Evolutionary conservation across 1,140 invertebrate species (phyloP), one percentile per base, ranked within the genome.

Genomic region (Drosophila cardini): DNA sequence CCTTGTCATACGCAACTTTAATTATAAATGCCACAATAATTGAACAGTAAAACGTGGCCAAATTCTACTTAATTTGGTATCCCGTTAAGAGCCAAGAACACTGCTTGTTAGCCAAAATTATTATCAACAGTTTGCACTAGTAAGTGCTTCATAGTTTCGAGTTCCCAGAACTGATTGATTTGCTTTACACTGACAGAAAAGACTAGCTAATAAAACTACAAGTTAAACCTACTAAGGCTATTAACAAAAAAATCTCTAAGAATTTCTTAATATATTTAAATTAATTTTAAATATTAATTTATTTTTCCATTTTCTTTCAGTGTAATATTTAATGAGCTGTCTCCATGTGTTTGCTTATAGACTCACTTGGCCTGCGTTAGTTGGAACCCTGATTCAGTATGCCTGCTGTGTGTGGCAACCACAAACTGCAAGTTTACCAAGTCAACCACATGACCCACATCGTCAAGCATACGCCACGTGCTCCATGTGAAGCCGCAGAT

Each of bases 1-100:
- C 50, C 55, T 40, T 70, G 65, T 74, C 65, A 62, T 60, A 58
- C 71, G 57, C 72, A 63, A 63, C 67, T 74, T 74, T 74, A 62
- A 74, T 74, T 74, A 74, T 63, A 74, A 74, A 74, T 52, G 52
- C 65, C 58, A 52, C 50, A 74, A 63, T 74, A 74, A 70, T 70
- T 71, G 52, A 70, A 70, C 72, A 45, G 58, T 57, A 43, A 63
- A 70, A 70, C 65, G 43, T 70, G 48, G 34, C 42, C 46, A 65
- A 65, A 13, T 58, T 57, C 42, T 11, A 30, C 5, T 26, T 26
- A 26, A 2, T 26, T 26, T 1, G 21, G 21, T 5, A 5, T 26
- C 21, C 21, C 21, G 0, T 26, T 3, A 26, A 26, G 21, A 2
- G 1, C 21, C 21, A 26, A 26, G 21, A 8, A 21, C 26, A 62